A percentile compares a stretch with the other conserved stretches of the same genome.
Conservation (phyloP, 2,888 invertebrate genomes). For the Athalia cordata region DNA sequence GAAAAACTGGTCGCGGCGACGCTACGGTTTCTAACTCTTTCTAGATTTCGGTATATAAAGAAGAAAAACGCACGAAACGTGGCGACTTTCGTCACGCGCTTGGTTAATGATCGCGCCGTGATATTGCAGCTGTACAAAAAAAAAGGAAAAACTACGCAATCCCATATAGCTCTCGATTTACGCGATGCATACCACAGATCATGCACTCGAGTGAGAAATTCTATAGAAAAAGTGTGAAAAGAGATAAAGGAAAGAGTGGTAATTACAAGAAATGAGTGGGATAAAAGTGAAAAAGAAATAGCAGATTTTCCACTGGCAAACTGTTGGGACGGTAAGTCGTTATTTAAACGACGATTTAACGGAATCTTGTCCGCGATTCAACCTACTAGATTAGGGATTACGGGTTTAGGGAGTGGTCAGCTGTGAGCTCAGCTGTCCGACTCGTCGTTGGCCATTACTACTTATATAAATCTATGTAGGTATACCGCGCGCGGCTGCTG, state of each 20-base stretch:
- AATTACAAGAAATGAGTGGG: not conserved
- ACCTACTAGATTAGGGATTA: constrained; percentile 41
- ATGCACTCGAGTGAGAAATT: no score
- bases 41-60: not conserved
- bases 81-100: no score
- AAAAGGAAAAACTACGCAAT: no score
- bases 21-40: not conserved
- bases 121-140: no score
- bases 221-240: no score
- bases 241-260: no score
- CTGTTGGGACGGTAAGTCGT: not conserved
- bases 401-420: constrained; percentile 23
- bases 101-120: no score
- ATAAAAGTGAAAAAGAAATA: not conserved
- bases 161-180: no score
- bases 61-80: no score
- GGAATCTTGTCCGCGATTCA: constrained; percentile 33
- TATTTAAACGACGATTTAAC: constrained; percentile 29
- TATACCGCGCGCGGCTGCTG: not conserved
- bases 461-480: not conserved
- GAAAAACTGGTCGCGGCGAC: not conserved
- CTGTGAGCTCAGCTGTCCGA: constrained; percentile 1
- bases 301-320: not conserved
- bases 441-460: constrained; percentile 14
- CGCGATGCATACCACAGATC: no score